Percentiles rank a stretch among this genome's conserved stretches.
These are phyloP conservation scores for Orthonyx spaldingii DNA, from an alignment of 2,113 vertebrate species.

Conservation along the genomic window DNA sequence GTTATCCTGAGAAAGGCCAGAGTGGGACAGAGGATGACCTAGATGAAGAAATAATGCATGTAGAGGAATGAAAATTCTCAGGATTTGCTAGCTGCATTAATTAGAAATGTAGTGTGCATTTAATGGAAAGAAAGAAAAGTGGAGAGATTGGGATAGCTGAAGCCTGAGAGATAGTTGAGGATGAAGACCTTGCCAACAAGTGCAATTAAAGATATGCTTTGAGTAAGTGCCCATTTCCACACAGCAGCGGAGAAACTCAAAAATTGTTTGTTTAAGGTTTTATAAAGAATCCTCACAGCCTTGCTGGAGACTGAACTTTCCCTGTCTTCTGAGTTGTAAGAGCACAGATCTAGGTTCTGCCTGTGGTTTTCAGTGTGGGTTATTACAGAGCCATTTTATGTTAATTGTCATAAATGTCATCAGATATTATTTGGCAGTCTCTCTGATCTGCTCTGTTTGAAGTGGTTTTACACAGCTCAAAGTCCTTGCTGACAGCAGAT, in stretches of 20 bases:
- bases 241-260: background rate
- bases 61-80: background rate
- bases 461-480: slow-evolving; percentile 47
- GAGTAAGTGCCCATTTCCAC: background rate
- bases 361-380: slow-evolving; percentile 56
- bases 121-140: background rate
- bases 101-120: background rate
- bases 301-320: background rate
- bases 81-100: background rate
- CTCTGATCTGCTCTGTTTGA: slow-evolving; percentile 54
- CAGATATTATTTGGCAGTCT: slow-evolving; percentile 37
- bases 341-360: background rate
- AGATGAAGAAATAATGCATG: background rate
- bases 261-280: background rate
- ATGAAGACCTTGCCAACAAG: background rate
- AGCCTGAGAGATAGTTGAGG: background rate
- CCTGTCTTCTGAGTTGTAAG: background rate
- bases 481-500: slow-evolving; percentile 25
- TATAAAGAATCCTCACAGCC: background rate
- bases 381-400: slow-evolving; percentile 31
- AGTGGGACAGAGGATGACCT: background rate
- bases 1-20: background rate
- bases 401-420: slow-evolving; percentile 39
- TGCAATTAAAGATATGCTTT: background rate
- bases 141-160: background rate